phyloP scores from a whole-genome alignment of 2,797 vertebrate genomes.

The Typhlichthys eigenmanni region DNA sequence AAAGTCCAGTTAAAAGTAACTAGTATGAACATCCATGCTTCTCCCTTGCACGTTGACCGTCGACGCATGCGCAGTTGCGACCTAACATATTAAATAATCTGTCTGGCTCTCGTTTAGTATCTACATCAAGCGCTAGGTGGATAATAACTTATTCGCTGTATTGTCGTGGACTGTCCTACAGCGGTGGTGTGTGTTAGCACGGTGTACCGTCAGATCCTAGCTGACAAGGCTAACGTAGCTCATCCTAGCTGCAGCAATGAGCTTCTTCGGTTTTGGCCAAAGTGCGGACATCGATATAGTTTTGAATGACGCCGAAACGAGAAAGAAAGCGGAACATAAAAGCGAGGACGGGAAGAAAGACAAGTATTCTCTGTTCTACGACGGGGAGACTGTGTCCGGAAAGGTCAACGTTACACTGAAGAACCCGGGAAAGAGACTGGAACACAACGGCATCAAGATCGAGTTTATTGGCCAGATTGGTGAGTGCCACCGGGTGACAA shows the following conservation, averaged over 20 bases:
- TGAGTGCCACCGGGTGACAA: slow-evolving; percentile 66
- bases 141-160: neutral
- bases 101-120: slow-evolving; percentile 30
- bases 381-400: slow-evolving; percentile 92
- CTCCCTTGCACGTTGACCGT: slow-evolving; percentile 37
- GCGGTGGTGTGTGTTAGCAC: neutral
- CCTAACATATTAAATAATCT: slow-evolving; percentile 39
- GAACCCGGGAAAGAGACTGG: slow-evolving; percentile 89
- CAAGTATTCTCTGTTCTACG: slow-evolving; percentile 92
- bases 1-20: neutral
- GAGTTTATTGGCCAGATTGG: slow-evolving; percentile 96
- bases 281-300: slow-evolving; percentile 91
- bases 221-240: slow-evolving; percentile 8
- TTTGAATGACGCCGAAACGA: slow-evolving; percentile 87
- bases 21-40: neutral
- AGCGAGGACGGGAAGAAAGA: slow-evolving; percentile 93
- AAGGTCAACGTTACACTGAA: slow-evolving; percentile 89
- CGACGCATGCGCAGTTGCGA: slow-evolving; percentile 55
- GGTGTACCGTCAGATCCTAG: neutral
- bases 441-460: slow-evolving; percentile 95
- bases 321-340: slow-evolving; percentile 90
- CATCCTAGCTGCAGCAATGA: slow-evolving; percentile 75
- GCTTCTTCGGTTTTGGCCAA: slow-evolving; percentile 92
- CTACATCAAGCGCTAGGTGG: slow-evolving; percentile 1
- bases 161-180: neutral